phyloP scores from a whole-genome alignment of 2,888 invertebrate species.

The Nebria salina region DNA sequence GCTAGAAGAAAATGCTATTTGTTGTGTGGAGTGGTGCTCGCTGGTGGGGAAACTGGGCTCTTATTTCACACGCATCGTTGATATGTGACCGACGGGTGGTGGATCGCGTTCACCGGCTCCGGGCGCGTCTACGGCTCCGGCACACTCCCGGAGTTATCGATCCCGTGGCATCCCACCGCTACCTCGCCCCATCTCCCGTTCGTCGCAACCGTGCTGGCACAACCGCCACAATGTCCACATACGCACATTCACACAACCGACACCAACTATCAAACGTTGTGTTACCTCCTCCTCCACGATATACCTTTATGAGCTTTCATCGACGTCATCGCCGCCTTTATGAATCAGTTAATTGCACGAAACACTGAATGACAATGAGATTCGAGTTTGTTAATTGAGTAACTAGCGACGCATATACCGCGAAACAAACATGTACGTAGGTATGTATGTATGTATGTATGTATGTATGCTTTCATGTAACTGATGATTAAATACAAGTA shows the following conservation, averaged over 20 bases:
- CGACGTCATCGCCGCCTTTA: neutral
- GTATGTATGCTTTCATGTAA: neutral
- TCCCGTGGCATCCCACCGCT: constrained; percentile 12
- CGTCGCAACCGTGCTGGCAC: constrained; percentile 5
- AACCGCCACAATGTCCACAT: constrained; percentile 11
- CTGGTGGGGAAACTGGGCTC: constrained; percentile 22
- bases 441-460: neutral
- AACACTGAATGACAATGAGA: neutral
- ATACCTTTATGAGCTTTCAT: constrained; percentile 5
- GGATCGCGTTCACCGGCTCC: constrained; percentile 39
- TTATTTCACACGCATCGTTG: constrained; percentile 44
- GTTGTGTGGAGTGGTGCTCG: constrained; percentile 37
- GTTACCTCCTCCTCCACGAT: neutral
- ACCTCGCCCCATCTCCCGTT: constrained; percentile 3
- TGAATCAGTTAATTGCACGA: neutral
- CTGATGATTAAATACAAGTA: neutral
- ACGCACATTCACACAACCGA: neutral
- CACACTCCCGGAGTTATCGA: constrained; percentile 45
- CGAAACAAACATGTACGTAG: neutral
- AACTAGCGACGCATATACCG: neutral
- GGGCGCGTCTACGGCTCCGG: constrained; percentile 42
- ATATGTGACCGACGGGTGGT: constrained; percentile 40
- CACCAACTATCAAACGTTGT: neutral
- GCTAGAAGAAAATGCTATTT: constrained; percentile 40
- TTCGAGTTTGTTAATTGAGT: neutral